Evolutionary conservation across 1,140 invertebrate genomes (phyloP).

Genomic region (Lepidurus packardi): DNA sequence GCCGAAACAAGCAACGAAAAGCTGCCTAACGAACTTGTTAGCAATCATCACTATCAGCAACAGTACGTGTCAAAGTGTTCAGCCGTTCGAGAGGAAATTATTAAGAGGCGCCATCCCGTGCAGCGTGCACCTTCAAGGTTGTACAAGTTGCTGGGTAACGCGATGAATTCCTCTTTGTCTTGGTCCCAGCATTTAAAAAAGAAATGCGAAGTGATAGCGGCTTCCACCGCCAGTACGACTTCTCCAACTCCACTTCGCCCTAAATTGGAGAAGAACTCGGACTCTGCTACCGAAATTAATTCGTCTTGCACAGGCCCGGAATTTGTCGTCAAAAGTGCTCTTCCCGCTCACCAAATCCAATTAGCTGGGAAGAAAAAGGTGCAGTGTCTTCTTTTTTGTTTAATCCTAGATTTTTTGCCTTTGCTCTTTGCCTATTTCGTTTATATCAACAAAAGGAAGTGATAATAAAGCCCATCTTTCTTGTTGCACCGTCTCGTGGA

Average conservation of each 20-base stretch:
- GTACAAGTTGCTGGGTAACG: conserved; percentile 43
- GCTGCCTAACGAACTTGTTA: neutral
- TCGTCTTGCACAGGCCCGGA: conserved; percentile 59
- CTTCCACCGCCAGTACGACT: conserved; percentile 33
- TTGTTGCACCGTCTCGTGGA: neutral
- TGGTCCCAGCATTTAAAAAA: conserved; percentile 43
- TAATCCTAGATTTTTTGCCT: neutral
- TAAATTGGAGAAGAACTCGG: neutral
- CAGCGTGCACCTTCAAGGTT: conserved; percentile 64
- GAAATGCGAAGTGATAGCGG: conserved; percentile 45
- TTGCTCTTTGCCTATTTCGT: neutral
- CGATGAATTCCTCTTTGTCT: conserved; percentile 4
- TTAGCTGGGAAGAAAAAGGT: conserved; percentile 39
- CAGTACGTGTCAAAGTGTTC: neutral
- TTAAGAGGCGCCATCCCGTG: conserved; percentile 53
- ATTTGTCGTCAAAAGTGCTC: conserved; percentile 62
- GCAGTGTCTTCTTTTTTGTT: neutral
- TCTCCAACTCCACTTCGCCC: conserved; percentile 10
- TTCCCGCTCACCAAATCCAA: conserved; percentile 56
- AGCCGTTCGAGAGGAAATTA: neutral
- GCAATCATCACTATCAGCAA: neutral
- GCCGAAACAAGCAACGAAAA: neutral
- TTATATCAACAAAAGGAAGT: neutral
- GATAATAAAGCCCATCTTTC: neutral
- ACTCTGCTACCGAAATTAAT: conserved; percentile 15